Evolutionary conservation across 2,888 invertebrate species (phyloP), one percentile per base, ranked within the genome.

Genomic region (Achlya flavicornis): DNA sequence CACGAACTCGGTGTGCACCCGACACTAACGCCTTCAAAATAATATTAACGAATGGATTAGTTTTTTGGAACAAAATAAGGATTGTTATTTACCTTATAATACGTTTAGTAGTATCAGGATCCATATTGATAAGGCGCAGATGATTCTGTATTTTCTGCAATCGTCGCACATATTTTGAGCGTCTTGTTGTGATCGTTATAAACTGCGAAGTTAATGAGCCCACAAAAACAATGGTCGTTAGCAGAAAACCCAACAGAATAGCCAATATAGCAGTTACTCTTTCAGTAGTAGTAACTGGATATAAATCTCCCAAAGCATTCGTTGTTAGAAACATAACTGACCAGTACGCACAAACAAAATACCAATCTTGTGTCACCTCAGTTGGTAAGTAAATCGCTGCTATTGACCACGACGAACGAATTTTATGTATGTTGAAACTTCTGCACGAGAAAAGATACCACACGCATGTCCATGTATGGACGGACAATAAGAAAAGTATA

Each of bases 161-260:
- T 75, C 93, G 89, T 41, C 88, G 84, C 5, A 91, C 89, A 68
- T 94, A 90, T 75, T 87, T 86, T 11, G 94, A 90, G 53, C 91
- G 86, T 71, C 94, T 87, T 58, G 91, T 90, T 38, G 92, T 89
- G 71, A 91, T 90, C 57, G 93, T 94, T 70, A 94, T 93, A 74
- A 94, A 92, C 69, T 92, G 91, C 1, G 93, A 93, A 60, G 94
- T 93, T 65, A 94, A 76, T 35, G 93, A 93, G 63, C 94, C 94
- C 68, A 94, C 94, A 75, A 94, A 94, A 14, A 94, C 90, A 41
- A 94, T 84, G 5, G 93, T 94, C 46, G 93, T 93, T 33, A 94
- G 73, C 33, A 90, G 75, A 74, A 94, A 94, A 0, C 94, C 94
- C 32, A 93, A 71, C 66, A 91, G 74, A 69, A 90, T 89, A 5